These are phyloP conservation scores for Aphelocoma coerulescens DNA, from an alignment of 2,113 vertebrate species.

Conservation along the genomic window DNA sequence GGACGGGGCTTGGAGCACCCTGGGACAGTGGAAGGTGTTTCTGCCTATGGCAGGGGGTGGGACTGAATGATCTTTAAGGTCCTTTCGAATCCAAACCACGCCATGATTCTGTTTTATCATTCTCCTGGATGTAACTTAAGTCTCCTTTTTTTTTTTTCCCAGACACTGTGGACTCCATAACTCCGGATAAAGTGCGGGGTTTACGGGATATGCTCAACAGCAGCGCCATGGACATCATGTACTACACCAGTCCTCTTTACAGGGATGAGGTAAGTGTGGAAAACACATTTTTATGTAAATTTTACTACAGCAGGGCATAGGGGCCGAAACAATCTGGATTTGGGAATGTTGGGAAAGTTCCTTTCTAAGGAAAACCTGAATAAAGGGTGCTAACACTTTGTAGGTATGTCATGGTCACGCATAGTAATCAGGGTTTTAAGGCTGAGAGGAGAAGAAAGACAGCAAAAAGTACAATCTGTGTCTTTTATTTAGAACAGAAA, in stretches of 20 bases:
- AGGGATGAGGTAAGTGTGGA: constrained; percentile 84
- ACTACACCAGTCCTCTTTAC: constrained; percentile 97
- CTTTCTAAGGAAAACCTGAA: not conserved
- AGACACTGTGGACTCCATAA: constrained; percentile 98
- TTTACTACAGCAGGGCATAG: not conserved
- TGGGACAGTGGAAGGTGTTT: rapidly evolving
- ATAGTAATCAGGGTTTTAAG: not conserved
- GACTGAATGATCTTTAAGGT: not conserved
- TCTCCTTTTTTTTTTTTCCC: not conserved
- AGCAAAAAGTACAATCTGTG: not conserved
- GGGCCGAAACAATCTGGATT: not conserved
- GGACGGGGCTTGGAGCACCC: not conserved
- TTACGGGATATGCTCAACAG: constrained; percentile 96
- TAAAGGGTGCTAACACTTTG: not conserved
- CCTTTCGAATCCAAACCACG: not conserved
- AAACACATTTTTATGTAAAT: rapidly evolving
- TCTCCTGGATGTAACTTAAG: not conserved
- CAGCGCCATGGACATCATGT: constrained; percentile 99
- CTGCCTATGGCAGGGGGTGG: not conserved
- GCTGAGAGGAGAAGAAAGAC: not conserved
- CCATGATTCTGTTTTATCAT: rapidly evolving
- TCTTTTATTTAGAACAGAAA: not conserved
- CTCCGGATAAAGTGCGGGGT: constrained; percentile 96
- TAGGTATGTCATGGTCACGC: rapidly evolving
- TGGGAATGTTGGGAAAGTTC: not conserved